Conservation (phyloP, 1,140 invertebrate species). For the Trichonephila inaurata region DNA sequence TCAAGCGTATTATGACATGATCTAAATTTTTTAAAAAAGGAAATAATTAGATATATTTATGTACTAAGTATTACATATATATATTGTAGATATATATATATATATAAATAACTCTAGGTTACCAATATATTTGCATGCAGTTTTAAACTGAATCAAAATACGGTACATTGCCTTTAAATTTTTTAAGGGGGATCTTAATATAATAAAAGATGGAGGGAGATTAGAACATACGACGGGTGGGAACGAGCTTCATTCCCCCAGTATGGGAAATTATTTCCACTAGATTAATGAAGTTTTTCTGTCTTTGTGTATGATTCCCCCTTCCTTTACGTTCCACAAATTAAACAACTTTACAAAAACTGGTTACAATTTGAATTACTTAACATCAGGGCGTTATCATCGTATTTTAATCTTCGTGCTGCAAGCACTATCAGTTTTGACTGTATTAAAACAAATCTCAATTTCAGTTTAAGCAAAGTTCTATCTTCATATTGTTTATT, state of each 20-base stretch:
- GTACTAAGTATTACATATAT: no score
- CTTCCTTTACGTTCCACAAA: not conserved
- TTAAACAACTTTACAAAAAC: not conserved
- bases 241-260: slow-evolving; percentile 9
- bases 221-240: not conserved
- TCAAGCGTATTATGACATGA: no score
- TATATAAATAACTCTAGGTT: no score
- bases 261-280: not conserved
- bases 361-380: not conserved
- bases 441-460: no score
- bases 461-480: no score
- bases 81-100: no score
- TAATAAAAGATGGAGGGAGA: not conserved
- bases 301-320: not conserved
- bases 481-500: no score
- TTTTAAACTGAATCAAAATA: slow-evolving; percentile 2
- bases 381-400: not conserved
- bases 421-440: not conserved
- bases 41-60: no score
- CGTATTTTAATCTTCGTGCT: not conserved
- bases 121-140: not conserved
- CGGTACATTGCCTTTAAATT: not conserved
- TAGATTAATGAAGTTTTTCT: slow-evolving; percentile 10
- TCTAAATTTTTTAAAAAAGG: no score
- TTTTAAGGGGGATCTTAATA: not conserved